Evolutionary conservation across 2,113 vertebrate genomes (phyloP), one percentile per base, ranked within the genome.

Genomic region (Panurus biarmicus): DNA sequence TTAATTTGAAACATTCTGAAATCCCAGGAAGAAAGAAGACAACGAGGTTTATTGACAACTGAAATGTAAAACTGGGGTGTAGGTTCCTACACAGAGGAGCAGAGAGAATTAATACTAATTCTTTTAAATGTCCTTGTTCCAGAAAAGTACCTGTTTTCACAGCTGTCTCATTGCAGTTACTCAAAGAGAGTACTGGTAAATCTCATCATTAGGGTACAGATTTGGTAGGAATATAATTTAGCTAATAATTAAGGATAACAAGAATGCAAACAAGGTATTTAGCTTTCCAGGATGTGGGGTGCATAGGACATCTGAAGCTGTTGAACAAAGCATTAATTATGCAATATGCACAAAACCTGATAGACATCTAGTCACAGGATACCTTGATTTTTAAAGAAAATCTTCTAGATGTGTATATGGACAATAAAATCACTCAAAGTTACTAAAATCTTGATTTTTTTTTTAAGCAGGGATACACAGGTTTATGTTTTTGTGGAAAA

Each of bases 21-120:
- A 60, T 79, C 31, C 36, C 20, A 33, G 31, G 31, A 88, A 69
- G 4, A 5, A 53, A 82, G 33, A 60, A 71, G 44, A 71, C 23
- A 74, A 8, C 0, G 1, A 85, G 18, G 18, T n/a, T 64, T 23
- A 69, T 5, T 11, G 8, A 25, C 12, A 53, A 31, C 5, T 3
- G 6, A 12, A 62, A 73, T 23, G 14, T 53, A 56, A 45, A 85
- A 33, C 0, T 48, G 10, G 21, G 28, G 5, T 12, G 11, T 38
- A 79, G 11, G 45, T 60, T 88, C 24, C 70, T 36, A 21, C 11
- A 35, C 6, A 75, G 65, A 71, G 33, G 14, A 71, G 31, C 22
- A 82, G 7, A 40, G 54, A 71, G 11, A 35, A 15, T 75, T 61
- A 5, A 8, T 56, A 53, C 28, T 9, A 25, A 33, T 48, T 78